phyloP scores from a whole-genome alignment of 2,888 invertebrate genomes.

The Stomorhina lunata region DNA sequence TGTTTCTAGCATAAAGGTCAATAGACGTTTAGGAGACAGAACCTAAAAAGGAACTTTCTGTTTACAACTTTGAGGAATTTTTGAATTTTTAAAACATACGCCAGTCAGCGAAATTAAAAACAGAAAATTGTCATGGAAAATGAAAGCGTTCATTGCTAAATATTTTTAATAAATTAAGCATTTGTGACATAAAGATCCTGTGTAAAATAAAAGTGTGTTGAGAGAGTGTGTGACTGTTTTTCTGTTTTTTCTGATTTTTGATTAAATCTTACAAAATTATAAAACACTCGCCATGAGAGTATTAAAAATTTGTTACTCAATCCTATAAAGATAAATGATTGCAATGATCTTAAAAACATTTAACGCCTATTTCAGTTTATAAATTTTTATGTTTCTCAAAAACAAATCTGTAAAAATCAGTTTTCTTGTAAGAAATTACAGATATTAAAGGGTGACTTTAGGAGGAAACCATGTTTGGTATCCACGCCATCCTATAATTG shows the following conservation, averaged over 20 bases:
- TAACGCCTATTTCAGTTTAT: constrained; percentile 14
- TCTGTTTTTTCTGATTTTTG: background rate
- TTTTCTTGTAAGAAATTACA: background rate
- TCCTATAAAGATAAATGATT: background rate
- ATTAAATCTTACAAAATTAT: constrained; percentile 24
- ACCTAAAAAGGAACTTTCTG: background rate
- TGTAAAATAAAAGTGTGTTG: constrained; percentile 3
- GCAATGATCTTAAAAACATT: background rate
- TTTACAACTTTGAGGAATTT: background rate
- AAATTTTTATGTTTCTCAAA: background rate
- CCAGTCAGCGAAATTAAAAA: background rate
- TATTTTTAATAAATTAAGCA: background rate
- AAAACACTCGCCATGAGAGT: background rate
- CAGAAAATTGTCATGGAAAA: no score
- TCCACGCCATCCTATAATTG: background rate
- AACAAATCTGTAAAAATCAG: background rate
- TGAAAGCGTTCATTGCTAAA: background rate
- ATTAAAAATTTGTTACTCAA: no score
- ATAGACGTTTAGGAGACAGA: no score
- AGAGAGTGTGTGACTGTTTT: constrained; percentile 15
- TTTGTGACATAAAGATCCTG: background rate
- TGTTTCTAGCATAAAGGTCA: no score
- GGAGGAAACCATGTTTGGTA: background rate
- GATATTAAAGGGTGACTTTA: background rate
- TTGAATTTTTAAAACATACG: background rate